Base-by-base conservation (phyloP, 2,797 vertebrate genomes). In the Emys orbicularis region DNA sequence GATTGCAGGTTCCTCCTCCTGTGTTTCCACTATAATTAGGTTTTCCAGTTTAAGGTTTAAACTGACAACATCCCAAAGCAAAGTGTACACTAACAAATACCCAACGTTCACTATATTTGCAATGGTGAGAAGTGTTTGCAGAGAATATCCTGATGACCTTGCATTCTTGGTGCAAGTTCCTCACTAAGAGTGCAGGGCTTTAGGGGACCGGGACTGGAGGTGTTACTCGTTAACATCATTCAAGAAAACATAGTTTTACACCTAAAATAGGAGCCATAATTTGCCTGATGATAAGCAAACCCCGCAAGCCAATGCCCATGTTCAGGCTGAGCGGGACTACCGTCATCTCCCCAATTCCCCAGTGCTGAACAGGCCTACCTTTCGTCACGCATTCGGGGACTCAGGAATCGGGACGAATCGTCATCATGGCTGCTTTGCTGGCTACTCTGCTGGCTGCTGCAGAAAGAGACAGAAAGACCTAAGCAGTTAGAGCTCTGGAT, bases 341-440 rank as follows among this genome's bases (percentile, higher is more conserved):
- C 84, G 16, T 13, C 13, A 4, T 9, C 34, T 19, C 34, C 9
- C 34, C 1, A 13, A 0, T 8, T 9, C 34, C 4, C 47, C 79
- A 1, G 0, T 8, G 1, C 4, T 12, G 0, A 2, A 3, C 2
- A 13, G 21, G 25, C 97, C 95, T 89, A 99, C 99, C 99, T 99
- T 97, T 99, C 99, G 88, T 99, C 98, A 2, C 96, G 94, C 57
- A 92, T 92, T 29, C 96, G 96, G 54, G 99, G 99, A 97, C 99
- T 99, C 98, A 99, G 92, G 99, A 99, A 99, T 23, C 99, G 98
- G 76, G 97, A 96, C 0, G 94, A 90, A 86, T 99, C 99, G 5
- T 99, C 99, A 0, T 99, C 99, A 12, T 99, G 99, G 98, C 99
- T 99, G 97, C 99, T 99, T 90, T 99, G 99, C 92, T 98, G 98